These are phyloP conservation scores for Myanophis thanlyinensis DNA, from an alignment of 2,113 vertebrate species.

Conservation along the genomic window DNA sequence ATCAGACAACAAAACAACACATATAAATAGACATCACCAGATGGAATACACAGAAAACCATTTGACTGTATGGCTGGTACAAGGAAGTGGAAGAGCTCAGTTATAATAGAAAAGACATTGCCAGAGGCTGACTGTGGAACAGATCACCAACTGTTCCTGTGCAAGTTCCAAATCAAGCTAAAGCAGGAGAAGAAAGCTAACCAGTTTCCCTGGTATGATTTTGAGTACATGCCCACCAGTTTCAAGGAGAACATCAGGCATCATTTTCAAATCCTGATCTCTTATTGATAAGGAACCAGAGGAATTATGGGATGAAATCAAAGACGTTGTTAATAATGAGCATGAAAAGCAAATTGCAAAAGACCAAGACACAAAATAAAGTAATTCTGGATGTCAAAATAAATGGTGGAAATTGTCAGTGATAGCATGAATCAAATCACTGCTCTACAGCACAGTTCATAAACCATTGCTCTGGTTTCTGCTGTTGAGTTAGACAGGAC, in stretches of 20 bases:
- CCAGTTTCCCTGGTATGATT: background rate
- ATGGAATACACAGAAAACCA: background rate
- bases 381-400: background rate
- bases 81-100: background rate
- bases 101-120: background rate
- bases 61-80: background rate
- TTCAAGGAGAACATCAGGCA: background rate
- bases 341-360: background rate
- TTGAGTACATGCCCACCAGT: background rate
- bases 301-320: background rate
- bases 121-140: background rate
- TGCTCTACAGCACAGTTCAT: background rate
- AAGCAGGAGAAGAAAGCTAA: background rate
- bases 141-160: background rate
- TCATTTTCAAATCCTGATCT: background rate
- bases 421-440: background rate
- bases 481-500: background rate
- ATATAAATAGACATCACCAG: background rate
- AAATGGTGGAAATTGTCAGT: background rate
- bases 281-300: background rate
- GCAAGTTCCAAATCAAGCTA: background rate
- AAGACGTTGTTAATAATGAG: background rate
- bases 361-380: background rate
- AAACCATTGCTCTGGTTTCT: background rate
- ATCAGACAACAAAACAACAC: background rate